A percentile compares a stretch with the other conserved stretches of the same genome.
These are phyloP conservation scores for Branchinecta lynchi DNA, from an alignment of 1,140 invertebrate genomes.

Conservation along the genomic window DNA sequence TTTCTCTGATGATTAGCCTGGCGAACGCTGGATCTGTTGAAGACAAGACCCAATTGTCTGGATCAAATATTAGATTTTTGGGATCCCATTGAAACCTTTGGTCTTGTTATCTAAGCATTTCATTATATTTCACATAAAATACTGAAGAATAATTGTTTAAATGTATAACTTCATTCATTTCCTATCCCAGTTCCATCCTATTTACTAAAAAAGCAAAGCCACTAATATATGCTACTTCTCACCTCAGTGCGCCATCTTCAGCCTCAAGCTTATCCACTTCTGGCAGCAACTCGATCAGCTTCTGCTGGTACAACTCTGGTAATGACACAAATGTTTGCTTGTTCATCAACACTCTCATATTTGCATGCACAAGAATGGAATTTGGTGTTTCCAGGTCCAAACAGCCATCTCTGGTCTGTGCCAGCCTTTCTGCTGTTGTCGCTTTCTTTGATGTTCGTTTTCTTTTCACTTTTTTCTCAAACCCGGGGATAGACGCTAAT, in stretches of 20 bases:
- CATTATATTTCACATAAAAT: no score
- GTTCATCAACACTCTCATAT: slow-evolving; percentile 62
- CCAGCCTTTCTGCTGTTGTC: slow-evolving; percentile 76
- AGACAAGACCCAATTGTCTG: no score
- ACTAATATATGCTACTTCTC: slow-evolving; percentile 16
- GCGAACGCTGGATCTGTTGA: no score
- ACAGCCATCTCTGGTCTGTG: slow-evolving; percentile 77
- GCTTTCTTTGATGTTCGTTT: slow-evolving; percentile 61
- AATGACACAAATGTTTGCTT: slow-evolving; percentile 77
- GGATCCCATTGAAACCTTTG: no score
- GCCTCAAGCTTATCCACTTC: slow-evolving; percentile 56
- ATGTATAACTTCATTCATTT: background rate
- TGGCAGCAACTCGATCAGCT: slow-evolving; percentile 75
- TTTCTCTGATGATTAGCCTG: no score
- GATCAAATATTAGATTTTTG: no score
- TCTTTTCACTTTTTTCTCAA: slow-evolving; percentile 57
- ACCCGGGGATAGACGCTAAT: slow-evolving; percentile 72
- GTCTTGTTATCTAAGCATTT: no score
- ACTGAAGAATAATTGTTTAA: no score
- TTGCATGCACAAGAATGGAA: slow-evolving; percentile 82
- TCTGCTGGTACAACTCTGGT: slow-evolving; percentile 75
- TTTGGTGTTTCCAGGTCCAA: slow-evolving; percentile 93
- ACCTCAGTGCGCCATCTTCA: slow-evolving; percentile 34
- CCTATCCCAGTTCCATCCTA: background rate
- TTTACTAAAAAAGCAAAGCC: slow-evolving; percentile 3